Base-by-base conservation (phyloP, 1,140 invertebrate genomes). In the Acromyrmex echinatior region DNA sequence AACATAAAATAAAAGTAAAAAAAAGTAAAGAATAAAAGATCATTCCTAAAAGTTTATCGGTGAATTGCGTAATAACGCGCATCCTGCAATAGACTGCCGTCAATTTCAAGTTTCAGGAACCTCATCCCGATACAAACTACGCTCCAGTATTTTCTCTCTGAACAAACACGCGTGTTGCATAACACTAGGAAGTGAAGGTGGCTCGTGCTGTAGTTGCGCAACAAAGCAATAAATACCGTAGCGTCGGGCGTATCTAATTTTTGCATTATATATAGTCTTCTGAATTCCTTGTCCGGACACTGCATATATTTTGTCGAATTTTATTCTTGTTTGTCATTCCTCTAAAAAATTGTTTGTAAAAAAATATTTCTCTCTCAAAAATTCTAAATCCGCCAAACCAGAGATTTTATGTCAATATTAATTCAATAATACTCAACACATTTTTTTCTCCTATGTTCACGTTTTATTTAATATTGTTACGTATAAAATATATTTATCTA, bases 141-240 rank as follows among this genome's bases (percentile, higher is more conserved):
- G 65, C 68, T 74, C 58, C 56, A 74, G 35, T 76, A 84, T 84
- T 84, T 74, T 84, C 80, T 84, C 68, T 58, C 25, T 45, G 70
- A 84, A 71, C 80, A 82, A 82, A 82, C 56, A 84, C n/a, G 70
- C 70, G 58, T 76, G 39, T 84, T 84, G 56, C 70, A 76, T 63
- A 84, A 84, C 56, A 84, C 80, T 49, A 74, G 80, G 80, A 84
- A 84, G 70, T 84, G 80, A 84, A 84, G 56, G 80, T 62, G 78
- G 79, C 65, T 71, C 65, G 65, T 81, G 70, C 56, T 28, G 28
- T 9, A 56, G 56, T 84, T 84, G 70, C 39, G 56, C 28, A 84
- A 82, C 53, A 51, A 82, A 74, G 68, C 56, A 74, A 76, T 16
- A 73, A 68, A 82, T 62, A 58, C 7, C 3, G 10, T 28, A 80